Evolutionary conservation across 2,888 invertebrate species (phyloP).

Genomic region (Nycteola revayana): DNA sequence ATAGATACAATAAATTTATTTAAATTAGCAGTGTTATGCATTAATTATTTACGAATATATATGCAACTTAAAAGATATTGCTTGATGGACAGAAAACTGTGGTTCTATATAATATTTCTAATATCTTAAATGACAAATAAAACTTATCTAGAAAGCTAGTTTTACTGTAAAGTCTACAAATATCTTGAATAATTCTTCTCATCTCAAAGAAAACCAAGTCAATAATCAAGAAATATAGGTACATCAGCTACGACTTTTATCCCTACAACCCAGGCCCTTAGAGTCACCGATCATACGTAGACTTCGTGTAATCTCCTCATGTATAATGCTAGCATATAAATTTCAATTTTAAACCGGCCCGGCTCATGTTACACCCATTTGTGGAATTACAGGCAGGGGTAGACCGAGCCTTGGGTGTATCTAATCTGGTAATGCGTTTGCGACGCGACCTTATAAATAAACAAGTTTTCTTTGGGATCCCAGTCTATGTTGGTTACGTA

Average conservation of each 20-base stretch:
- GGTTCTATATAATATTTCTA: too few species aligned
- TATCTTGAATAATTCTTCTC: too few species aligned
- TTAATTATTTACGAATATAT: too few species aligned
- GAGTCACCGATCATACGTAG: constrained; percentile 34
- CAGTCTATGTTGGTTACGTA: constrained; percentile 1
- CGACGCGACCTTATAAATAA: constrained; percentile 56
- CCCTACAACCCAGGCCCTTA: constrained; percentile 32
- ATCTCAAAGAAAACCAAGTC: too few species aligned
- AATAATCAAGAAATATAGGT: constrained; percentile 11
- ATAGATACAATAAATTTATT: too few species aligned
- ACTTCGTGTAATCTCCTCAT: constrained; percentile 62
- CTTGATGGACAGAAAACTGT: too few species aligned
- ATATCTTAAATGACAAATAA: too few species aligned
- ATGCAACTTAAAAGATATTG: too few species aligned
- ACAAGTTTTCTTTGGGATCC: constrained; percentile 39
- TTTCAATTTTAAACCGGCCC: constrained; percentile 78
- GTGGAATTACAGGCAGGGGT: constrained; percentile 61
- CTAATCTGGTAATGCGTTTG: constrained; percentile 66
- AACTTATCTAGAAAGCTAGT: too few species aligned
- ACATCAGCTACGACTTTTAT: constrained; percentile 7
- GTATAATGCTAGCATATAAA: constrained; percentile 79
- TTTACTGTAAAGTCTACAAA: too few species aligned
- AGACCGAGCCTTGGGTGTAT: constrained; percentile 9
- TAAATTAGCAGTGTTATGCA: too few species aligned
- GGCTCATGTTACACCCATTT: constrained; percentile 76